A percentile compares a stretch with the other conserved stretches of the same genome.
Conservation (phyloP, 1,140 invertebrate species). For the Myzus persicae region DNA sequence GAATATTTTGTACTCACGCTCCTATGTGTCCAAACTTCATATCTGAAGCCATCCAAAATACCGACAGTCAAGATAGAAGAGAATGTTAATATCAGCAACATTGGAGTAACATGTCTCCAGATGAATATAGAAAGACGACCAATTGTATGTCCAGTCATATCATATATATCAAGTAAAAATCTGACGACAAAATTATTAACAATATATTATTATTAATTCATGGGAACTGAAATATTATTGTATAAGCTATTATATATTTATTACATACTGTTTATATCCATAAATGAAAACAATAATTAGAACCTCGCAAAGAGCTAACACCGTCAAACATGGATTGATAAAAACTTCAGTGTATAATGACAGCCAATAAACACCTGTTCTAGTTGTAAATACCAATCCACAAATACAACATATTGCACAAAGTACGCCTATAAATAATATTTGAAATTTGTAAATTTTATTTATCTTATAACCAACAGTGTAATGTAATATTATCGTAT, state of each 20-base stretch:
- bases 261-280: conserved; percentile 50
- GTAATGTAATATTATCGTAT: background rate
- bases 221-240: too few species aligned
- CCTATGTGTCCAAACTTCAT: conserved; percentile 42
- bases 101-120: conserved; percentile 38
- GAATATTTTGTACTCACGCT: conserved; percentile 11
- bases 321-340: conserved; percentile 20
- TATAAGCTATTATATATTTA: too few species aligned
- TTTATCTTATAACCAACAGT: background rate
- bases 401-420: conserved; percentile 22
- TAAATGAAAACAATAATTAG: conserved; percentile 49
- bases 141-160: conserved; percentile 47
- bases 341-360: conserved; percentile 28
- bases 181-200: background rate
- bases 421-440: background rate
- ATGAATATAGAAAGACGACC: conserved; percentile 38
- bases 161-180: conserved; percentile 50
- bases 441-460: background rate
- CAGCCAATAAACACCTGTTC: conserved; percentile 45
- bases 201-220: background rate
- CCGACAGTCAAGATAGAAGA: conserved; percentile 42
- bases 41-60: conserved; percentile 38
- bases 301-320: conserved; percentile 42
- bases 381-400: conserved; percentile 39
- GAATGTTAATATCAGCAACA: conserved; percentile 35